Evolutionary conservation across 1,140 invertebrate species (phyloP), one percentile per base, ranked within the genome.

Genomic region (Whitmania pigra): DNA sequence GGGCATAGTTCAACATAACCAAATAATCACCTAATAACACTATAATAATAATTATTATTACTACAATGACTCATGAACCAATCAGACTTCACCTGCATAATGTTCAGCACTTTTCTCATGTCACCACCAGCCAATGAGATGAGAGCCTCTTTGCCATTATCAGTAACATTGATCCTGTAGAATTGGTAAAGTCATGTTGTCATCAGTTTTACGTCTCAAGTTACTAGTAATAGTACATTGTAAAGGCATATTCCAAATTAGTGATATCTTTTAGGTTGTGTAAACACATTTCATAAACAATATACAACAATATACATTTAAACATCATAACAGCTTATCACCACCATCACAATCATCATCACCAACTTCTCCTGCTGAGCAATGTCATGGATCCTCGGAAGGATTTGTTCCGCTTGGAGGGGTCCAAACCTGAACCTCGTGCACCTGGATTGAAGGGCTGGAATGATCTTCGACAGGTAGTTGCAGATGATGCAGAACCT

Each of bases 401-500:
- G 77, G 78, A 99, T 97, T 84, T 96, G 94, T 27, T 88, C 87
- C 11, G 78, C 78, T 22, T 76, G 86, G 0, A 99, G 83, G 4
- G 97, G 96, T 6, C 92, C 94, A 83, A 99, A 99, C 73, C 97
- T 86, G 78, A 99, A 99, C 72, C 94, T 87, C 0, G 95, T 99
- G 81, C 96, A 99, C 74, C 97, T 85, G 25, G 96, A 99, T 81
- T 99, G 96, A 54, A 99, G 83, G 0, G 97, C 95, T 29, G 96
- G 96, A 75, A 97, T 99, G 31, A 99, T 98, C 84, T 97, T 97
- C 73, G 91, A 92, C 57, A 99, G 82, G 81, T 99, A 99, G 83
- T 99, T 99, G 82, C 95, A 97, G 78, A 99, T 98, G 60, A 99
- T 89, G 80, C 97, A 99, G 81, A 99, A 99, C 36, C 97, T 84